phyloP scores from a whole-genome alignment of 2,888 invertebrate genomes.

The Tetranychus truncatus region DNA sequence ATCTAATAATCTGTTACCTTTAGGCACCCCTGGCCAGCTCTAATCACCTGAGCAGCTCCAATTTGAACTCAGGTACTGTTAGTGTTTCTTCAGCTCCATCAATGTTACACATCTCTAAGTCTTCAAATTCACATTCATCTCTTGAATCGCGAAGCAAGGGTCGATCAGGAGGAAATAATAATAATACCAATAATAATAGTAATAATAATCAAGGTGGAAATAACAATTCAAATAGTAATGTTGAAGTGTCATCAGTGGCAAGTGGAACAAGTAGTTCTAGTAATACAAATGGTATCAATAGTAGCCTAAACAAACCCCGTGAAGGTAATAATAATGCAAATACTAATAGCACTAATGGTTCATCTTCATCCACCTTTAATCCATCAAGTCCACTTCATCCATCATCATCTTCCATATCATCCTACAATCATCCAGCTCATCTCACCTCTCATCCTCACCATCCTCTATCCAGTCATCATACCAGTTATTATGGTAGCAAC shows the following conservation, averaged over 20 bases:
- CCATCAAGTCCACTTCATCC: not conserved
- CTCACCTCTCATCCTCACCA: not conserved
- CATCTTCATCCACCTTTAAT: not conserved
- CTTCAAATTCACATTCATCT: not conserved
- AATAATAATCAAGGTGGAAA: not conserved
- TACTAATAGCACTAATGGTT: not conserved
- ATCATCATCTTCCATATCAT: not conserved
- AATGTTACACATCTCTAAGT: conserved; percentile 1
- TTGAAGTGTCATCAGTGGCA: conserved; percentile 1
- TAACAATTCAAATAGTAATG: not conserved
- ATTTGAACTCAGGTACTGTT: not conserved
- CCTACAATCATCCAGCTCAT: not conserved
- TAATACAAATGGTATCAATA: not conserved
- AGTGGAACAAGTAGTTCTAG: not conserved
- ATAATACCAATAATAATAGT: not conserved
- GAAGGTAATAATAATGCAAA: not conserved
- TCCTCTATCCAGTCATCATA: not conserved
- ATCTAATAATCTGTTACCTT: not conserved
- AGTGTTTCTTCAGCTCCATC: not conserved
- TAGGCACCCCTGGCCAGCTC: not conserved
- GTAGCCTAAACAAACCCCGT: not conserved
- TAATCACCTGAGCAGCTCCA: not conserved
- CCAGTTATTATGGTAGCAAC: not conserved
- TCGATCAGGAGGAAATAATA: not conserved
- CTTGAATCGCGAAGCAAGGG: not conserved